phyloP scores from a whole-genome alignment of 2,888 invertebrate genomes.

The Conops quadrifasciatus region DNA sequence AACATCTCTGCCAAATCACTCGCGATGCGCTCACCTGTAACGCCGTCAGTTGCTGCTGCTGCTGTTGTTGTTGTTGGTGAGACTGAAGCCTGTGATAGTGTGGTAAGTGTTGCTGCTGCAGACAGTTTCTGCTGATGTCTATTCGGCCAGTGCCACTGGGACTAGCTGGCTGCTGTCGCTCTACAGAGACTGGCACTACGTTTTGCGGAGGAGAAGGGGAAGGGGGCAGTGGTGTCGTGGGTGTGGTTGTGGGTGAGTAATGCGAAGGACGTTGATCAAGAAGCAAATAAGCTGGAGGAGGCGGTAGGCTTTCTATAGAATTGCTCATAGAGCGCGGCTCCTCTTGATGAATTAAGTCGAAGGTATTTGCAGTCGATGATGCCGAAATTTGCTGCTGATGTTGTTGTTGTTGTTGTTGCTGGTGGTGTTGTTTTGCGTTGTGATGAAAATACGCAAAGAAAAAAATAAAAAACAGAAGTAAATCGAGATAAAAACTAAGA shows the following conservation, averaged over 20 bases:
- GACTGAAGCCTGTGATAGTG: constrained; percentile 25
- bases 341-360: constrained; percentile 47
- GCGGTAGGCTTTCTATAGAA: constrained; percentile 64
- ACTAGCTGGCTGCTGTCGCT: constrained; percentile 87
- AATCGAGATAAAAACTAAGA: constrained; percentile 20
- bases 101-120: constrained; percentile 44
- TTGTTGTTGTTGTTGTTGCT: constrained; percentile 37
- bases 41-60: constrained; percentile 47
- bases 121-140: constrained; percentile 40
- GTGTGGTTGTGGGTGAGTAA: constrained; percentile 30
- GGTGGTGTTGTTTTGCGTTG: neutral
- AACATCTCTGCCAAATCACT: neutral
- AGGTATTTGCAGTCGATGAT: too few relatives aligned
- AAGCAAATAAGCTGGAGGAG: constrained; percentile 63
- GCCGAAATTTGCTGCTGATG: constrained; percentile 44
- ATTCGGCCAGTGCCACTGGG: constrained; percentile 73
- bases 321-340: constrained; percentile 52
- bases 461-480: constrained; percentile 46
- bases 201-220: constrained; percentile 45
- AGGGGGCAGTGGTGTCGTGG: constrained; percentile 35
- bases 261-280: constrained; percentile 52
- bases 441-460: neutral
- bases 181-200: constrained; percentile 57
- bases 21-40: constrained; percentile 58
- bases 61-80: constrained; percentile 37